Conservation (phyloP, 2,113 vertebrate species). For the Tonatia bakeri region DNA sequence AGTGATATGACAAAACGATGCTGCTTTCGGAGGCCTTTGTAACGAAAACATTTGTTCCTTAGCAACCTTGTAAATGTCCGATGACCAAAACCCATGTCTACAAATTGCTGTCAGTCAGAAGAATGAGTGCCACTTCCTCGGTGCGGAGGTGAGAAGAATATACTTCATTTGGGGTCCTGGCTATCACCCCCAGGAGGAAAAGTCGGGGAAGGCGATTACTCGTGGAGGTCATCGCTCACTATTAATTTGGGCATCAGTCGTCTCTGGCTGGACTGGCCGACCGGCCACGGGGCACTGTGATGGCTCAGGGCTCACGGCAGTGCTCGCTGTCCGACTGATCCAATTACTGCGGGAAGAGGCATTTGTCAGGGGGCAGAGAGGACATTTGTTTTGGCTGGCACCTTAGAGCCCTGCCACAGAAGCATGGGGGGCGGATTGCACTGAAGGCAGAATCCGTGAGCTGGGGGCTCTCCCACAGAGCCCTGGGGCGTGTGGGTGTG, state of each 20-base stretch:
- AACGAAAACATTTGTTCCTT: constrained; percentile 62
- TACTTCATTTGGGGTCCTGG: constrained; percentile 53
- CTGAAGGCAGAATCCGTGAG: background rate
- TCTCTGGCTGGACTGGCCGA: background rate
- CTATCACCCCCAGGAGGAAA: constrained; percentile 54
- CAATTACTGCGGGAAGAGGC: background rate
- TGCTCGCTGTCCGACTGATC: background rate
- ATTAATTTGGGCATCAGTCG: constrained; percentile 62
- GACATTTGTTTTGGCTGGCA: constrained; percentile 4
- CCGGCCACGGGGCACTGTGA: background rate
- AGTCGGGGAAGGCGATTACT: constrained; percentile 48
- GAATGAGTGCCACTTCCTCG: constrained; percentile 37
- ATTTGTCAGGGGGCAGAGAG: constrained; percentile 46
- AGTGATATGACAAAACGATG: constrained; percentile 37
- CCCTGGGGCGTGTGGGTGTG: background rate
- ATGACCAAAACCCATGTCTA: background rate
- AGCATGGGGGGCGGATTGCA: constrained; percentile 14
- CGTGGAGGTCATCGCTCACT: constrained; percentile 37
- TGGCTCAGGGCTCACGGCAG: background rate
- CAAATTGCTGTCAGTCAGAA: constrained; percentile 63
- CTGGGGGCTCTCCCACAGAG: background rate
- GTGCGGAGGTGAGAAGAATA: constrained; percentile 33
- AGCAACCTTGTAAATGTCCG: constrained; percentile 52
- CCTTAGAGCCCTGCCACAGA: background rate
- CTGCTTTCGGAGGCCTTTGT: constrained; percentile 40